Evolutionary conservation across 2,888 invertebrate genomes (phyloP).

Genomic region (Drosophila sordidula): DNA sequence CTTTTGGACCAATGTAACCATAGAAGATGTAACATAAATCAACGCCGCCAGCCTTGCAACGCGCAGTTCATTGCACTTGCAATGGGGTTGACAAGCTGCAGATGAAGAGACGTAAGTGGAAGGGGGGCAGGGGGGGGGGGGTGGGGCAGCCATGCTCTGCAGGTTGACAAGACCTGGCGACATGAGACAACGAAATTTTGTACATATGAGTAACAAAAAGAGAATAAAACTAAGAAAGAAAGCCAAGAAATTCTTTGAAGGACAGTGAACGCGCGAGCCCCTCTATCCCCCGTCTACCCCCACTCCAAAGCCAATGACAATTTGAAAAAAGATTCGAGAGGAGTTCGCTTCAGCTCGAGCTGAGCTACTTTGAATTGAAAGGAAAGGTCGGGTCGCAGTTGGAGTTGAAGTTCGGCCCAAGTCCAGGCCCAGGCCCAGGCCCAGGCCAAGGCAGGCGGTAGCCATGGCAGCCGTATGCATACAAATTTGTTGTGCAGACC

Average conservation of each 20-base stretch:
- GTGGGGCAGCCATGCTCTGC: constrained; percentile 38
- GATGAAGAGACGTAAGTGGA: constrained; percentile 7
- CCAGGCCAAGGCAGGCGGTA: constrained; percentile 33
- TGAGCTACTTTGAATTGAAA: constrained; percentile 82
- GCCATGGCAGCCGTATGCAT: constrained; percentile 80
- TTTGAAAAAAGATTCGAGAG: constrained; percentile 64
- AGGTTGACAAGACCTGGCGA: constrained; percentile 77
- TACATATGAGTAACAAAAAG: constrained; percentile 20
- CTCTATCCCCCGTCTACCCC: not conserved
- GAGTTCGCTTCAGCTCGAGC: constrained; percentile 22
- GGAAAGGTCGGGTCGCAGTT: constrained; percentile 75
- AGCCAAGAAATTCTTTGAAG: constrained; percentile 80
- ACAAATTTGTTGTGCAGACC: constrained; percentile 70
- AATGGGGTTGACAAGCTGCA: constrained; percentile 41
- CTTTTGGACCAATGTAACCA: constrained; percentile 68
- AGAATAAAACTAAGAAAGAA: constrained; percentile 44
- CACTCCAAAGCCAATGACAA: constrained; percentile 63
- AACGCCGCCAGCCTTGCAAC: constrained; percentile 76
- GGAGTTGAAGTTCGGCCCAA: constrained; percentile 44
- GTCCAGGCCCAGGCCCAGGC: constrained; percentile 4
- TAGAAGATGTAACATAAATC: constrained; percentile 81
- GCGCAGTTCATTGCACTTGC: constrained; percentile 77
- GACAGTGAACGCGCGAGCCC: constrained; percentile 48
- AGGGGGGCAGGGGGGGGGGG: not conserved
- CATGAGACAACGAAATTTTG: constrained; percentile 76